These are phyloP conservation scores for Nicator chloris DNA, from an alignment of 2,113 vertebrate genomes.

Conservation along the genomic window DNA sequence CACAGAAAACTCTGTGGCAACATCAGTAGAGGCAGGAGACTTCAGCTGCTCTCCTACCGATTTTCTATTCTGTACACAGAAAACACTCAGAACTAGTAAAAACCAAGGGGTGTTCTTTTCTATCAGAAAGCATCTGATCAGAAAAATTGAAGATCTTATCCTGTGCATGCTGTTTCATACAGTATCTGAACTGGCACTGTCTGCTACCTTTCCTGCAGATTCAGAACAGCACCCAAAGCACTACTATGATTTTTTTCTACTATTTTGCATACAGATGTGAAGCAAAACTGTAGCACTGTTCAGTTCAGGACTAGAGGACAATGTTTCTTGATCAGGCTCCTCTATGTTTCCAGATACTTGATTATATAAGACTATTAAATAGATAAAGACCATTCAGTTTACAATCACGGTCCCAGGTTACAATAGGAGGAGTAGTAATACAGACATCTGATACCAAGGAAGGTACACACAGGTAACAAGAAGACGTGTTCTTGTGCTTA, in stretches of 20 bases:
- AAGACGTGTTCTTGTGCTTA: conserved; percentile 44
- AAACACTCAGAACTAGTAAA: neutral
- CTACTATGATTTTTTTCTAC: neutral
- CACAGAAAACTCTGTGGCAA: neutral
- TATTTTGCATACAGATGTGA: neutral
- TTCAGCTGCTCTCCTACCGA: neutral
- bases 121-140: neutral
- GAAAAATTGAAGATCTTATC: neutral
- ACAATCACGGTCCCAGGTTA: conserved; percentile 41
- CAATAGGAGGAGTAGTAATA: conserved; percentile 26
- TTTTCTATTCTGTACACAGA: neutral
- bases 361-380: conserved; percentile 34
- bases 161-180: neutral
- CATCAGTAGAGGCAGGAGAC: neutral
- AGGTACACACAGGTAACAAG: conserved; percentile 17
- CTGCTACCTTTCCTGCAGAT: neutral
- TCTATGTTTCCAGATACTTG: neutral
- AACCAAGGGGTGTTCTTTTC: neutral
- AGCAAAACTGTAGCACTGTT: neutral
- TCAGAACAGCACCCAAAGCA: neutral
- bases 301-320: neutral
- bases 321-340: neutral
- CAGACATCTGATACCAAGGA: conserved; percentile 25
- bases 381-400: conserved; percentile 23
- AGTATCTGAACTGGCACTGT: neutral